Conservation (phyloP, 2,888 invertebrate species). For the Amblyteles armatorius region DNA sequence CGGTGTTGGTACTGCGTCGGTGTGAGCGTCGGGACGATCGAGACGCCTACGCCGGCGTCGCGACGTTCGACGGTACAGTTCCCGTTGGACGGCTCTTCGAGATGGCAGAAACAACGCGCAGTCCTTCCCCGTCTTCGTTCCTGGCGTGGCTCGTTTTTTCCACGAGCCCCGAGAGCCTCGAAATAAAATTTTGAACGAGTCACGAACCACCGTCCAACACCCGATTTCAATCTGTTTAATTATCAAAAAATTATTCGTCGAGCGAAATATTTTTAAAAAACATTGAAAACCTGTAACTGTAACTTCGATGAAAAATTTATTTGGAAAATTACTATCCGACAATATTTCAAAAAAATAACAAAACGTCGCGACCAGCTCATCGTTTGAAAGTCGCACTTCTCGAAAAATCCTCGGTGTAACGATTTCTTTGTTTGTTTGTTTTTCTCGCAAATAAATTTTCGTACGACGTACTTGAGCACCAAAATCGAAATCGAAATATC, state of each 20-base stretch:
- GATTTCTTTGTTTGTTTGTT: background rate
- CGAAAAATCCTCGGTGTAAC: background rate
- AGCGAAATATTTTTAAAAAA: background rate
- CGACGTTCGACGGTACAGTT: slow-evolving; percentile 84
- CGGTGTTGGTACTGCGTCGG: slow-evolving; percentile 36
- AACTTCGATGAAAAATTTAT: background rate
- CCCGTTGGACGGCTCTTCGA: slow-evolving; percentile 83
- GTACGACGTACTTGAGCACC: background rate
- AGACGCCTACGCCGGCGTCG: slow-evolving; percentile 83
- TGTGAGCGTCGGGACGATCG: slow-evolving; percentile 56
- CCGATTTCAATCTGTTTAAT: background rate
- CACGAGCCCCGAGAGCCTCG: slow-evolving; percentile 11
- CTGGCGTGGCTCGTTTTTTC: slow-evolving; percentile 70
- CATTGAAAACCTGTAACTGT: background rate
- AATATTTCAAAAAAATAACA: background rate
- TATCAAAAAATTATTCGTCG: background rate
- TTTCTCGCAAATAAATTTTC: background rate
- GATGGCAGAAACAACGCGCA: slow-evolving; percentile 77
- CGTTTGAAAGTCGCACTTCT: background rate
- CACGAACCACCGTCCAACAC: background rate
- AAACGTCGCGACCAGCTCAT: background rate
- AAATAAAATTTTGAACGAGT: slow-evolving; percentile 11
- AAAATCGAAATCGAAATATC: background rate
- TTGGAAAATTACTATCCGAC: background rate
- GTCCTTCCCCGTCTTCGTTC: slow-evolving; percentile 80